These are phyloP conservation scores for Stenodera caucasica DNA, from an alignment of 2,888 invertebrate genomes.

Conservation along the genomic window DNA sequence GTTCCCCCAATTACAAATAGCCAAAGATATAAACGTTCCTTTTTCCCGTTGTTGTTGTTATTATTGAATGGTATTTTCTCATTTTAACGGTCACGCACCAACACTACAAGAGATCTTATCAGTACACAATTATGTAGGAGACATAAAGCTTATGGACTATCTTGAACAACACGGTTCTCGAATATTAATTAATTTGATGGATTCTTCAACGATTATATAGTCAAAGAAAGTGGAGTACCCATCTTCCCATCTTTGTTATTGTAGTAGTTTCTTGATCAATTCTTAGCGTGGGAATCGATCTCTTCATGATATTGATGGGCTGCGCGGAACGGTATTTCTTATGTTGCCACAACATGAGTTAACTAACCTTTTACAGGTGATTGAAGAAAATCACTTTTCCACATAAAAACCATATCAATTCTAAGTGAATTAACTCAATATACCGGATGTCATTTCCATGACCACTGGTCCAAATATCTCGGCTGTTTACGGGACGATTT, in stretches of 20 bases:
- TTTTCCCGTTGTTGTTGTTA: neutral
- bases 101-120: neutral
- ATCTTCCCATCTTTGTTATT: neutral
- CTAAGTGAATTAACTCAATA: no score
- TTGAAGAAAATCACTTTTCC: neutral
- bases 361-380: neutral
- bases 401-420: no score
- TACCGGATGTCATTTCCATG: no score
- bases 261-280: neutral
- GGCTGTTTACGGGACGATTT: no score
- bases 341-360: neutral
- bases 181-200: neutral
- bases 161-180: neutral
- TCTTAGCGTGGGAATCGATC: slow-evolving; percentile 7
- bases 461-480: no score
- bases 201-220: no score
- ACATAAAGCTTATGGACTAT: neutral
- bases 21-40: no score
- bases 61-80: neutral
- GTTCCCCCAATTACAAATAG: no score
- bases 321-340: slow-evolving; percentile 4
- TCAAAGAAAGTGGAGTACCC: neutral
- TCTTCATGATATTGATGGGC: slow-evolving; percentile 2
- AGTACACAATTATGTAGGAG: neutral
- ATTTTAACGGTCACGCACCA: slow-evolving; percentile 3